phyloP scores from a whole-genome alignment of 2,888 invertebrate genomes.

The Apocheima hispidaria region DNA sequence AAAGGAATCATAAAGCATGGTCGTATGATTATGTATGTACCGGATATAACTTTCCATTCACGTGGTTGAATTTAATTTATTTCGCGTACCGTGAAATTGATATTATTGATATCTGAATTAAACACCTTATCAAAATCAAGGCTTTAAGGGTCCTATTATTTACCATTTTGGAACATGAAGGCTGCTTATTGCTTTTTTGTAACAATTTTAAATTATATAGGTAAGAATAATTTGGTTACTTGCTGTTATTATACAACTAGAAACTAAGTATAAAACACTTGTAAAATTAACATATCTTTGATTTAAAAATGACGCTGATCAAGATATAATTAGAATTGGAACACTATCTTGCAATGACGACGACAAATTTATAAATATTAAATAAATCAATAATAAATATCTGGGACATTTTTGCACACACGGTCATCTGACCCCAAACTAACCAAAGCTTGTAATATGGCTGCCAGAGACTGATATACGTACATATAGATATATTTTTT shows the following conservation, averaged over 20 bases:
- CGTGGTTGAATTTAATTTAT: conserved; percentile 17
- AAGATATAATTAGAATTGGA: neutral
- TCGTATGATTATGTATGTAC: neutral
- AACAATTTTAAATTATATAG: conserved; percentile 52
- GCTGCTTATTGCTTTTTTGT: conserved; percentile 50
- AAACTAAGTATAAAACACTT: neutral
- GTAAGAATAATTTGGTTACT: conserved; percentile 45
- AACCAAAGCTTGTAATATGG: no score
- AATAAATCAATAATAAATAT: no score
- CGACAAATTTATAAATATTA: no score
- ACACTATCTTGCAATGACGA: neutral
- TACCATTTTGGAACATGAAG: conserved; percentile 55
- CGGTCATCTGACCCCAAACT: no score
- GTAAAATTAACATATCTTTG: no score
- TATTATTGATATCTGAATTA: conserved; percentile 25
- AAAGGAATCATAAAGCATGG: neutral
- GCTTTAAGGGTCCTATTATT: conserved; percentile 37
- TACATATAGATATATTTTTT: no score
- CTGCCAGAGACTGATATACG: no score
- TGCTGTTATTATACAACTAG: neutral
- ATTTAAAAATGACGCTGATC: no score
- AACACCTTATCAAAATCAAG: conserved; percentile 32
- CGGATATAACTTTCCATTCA: conserved; percentile 21
- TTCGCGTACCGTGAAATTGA: conserved; percentile 53
- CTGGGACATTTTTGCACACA: no score